These are phyloP conservation scores for Brienomyrus brachyistius DNA, from an alignment of 2,113 vertebrate genomes.

Conservation along the genomic window DNA sequence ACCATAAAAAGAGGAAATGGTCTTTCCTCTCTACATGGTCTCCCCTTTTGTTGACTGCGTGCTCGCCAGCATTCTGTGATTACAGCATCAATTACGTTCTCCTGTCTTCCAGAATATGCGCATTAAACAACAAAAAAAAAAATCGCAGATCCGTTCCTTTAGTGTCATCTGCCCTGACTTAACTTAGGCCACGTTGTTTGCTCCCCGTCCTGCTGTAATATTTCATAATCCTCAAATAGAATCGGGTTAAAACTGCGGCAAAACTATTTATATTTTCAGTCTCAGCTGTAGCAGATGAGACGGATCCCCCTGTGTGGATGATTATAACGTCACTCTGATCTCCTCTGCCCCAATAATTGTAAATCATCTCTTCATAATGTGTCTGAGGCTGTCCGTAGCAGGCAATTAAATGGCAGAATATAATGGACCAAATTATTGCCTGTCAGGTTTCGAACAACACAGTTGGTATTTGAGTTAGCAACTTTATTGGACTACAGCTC, in stretches of 20 bases:
- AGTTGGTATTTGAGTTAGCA: slow-evolving; percentile 96
- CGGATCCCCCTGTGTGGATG: slow-evolving; percentile 83
- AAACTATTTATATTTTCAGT: slow-evolving; percentile 74
- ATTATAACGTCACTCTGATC: slow-evolving; percentile 96
- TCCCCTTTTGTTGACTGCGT: background rate
- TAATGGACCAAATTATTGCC: slow-evolving; percentile 96
- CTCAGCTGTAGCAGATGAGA: slow-evolving; percentile 82
- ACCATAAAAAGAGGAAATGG: background rate
- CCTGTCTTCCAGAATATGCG: background rate
- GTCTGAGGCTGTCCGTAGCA: slow-evolving; percentile 90
- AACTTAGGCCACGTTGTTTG: slow-evolving; percentile 36
- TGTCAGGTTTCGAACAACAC: slow-evolving; percentile 96
- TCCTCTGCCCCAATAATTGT: slow-evolving; percentile 93
- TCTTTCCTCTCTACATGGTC: background rate
- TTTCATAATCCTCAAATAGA: slow-evolving; percentile 62
- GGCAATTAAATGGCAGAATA: slow-evolving; percentile 97
- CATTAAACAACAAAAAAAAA: background rate
- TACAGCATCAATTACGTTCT: slow-evolving; percentile 22
- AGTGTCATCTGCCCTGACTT: background rate
- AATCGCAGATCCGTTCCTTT: background rate
- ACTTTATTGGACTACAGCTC: slow-evolving; percentile 91
- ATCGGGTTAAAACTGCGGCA: slow-evolving; percentile 65
- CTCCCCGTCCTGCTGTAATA: slow-evolving; percentile 32
- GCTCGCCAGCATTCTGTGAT: slow-evolving; percentile 15
- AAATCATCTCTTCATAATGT: slow-evolving; percentile 96